Evolutionary conservation across 2,888 invertebrate species (phyloP).

Genomic region (Alloscopus bannaensis): DNA sequence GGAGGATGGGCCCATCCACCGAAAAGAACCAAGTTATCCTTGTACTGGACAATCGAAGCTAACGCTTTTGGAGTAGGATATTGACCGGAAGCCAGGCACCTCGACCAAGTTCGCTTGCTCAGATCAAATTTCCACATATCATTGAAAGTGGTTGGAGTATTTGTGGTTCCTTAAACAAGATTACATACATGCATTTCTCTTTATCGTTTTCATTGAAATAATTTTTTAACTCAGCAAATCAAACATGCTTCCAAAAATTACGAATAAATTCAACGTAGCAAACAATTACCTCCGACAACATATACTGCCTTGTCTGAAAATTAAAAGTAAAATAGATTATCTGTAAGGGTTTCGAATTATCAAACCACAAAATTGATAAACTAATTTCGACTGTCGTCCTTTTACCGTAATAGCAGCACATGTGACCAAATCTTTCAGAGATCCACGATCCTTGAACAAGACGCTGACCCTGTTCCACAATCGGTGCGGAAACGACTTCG

Average conservation of each 20-base stretch:
- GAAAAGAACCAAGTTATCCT: slow-evolving; percentile 89
- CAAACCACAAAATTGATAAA: not conserved
- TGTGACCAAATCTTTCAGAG: slow-evolving; percentile 93
- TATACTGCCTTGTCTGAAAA: slow-evolving; percentile 86
- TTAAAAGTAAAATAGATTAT: slow-evolving; percentile 32
- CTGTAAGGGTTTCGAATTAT: not conserved
- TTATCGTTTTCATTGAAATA: slow-evolving; percentile 9
- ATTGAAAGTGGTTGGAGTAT: slow-evolving; percentile 95
- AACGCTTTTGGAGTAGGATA: slow-evolving; percentile 98
- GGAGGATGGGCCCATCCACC: slow-evolving; percentile 84
- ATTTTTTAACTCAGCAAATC: not conserved
- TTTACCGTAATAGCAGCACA: slow-evolving; percentile 84
- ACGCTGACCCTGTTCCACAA: slow-evolving; percentile 52
- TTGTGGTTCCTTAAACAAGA: slow-evolving; percentile 83
- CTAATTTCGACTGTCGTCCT: not conserved
- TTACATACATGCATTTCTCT: not conserved
- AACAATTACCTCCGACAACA: slow-evolving; percentile 86
- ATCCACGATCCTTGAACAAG: slow-evolving; percentile 78
- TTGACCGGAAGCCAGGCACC: slow-evolving; percentile 87
- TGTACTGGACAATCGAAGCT: slow-evolving; percentile 92
- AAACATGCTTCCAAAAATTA: not conserved
- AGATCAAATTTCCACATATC: slow-evolving; percentile 97
- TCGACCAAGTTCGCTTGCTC: slow-evolving; percentile 88
- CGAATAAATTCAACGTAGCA: not conserved
- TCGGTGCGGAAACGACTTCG: slow-evolving; percentile 77